phyloP scores from a whole-genome alignment of 2,113 vertebrate genomes.

The Stigmatopora nigra region DNA sequence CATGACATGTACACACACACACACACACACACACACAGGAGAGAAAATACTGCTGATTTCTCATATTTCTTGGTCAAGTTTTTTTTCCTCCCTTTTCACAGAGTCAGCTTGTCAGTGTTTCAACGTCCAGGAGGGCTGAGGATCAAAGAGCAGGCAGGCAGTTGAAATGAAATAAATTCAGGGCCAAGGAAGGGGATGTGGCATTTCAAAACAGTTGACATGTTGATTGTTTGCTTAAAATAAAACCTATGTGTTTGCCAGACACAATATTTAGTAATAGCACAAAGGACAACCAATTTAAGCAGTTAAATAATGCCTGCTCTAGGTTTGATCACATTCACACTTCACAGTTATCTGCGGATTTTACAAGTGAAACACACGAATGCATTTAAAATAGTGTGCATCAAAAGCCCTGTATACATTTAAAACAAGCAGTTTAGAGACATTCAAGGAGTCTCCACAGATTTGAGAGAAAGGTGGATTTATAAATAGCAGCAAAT shows the following conservation, averaged over 20 bases:
- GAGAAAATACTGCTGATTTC: slow-evolving; percentile 30
- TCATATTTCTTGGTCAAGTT: slow-evolving; percentile 1
- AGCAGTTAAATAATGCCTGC: not conserved
- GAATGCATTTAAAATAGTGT: not conserved
- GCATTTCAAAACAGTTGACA: slow-evolving; percentile 12
- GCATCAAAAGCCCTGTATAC: not conserved
- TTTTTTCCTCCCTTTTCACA: slow-evolving; percentile 11
- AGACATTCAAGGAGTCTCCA: slow-evolving; percentile 8
- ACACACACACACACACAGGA: slow-evolving; percentile 16
- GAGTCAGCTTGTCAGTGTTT: slow-evolving; percentile 14
- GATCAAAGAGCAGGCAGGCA: slow-evolving; percentile 25
- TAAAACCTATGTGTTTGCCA: not conserved
- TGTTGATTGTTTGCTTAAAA: slow-evolving; percentile 6
- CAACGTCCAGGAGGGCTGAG: slow-evolving; percentile 3
- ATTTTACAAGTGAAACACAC: not conserved
- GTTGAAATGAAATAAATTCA: slow-evolving; percentile 14
- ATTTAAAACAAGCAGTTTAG: slow-evolving; percentile 9
- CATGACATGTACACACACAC: not conserved
- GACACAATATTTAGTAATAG: not conserved
- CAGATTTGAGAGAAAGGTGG: slow-evolving; percentile 24
- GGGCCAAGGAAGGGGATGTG: not conserved
- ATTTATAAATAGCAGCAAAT: slow-evolving; percentile 24
- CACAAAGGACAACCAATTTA: not conserved
- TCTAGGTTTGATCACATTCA: not conserved
- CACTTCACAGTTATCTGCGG: not conserved